Evolutionary conservation across 2,888 invertebrate species (phyloP).

Genomic region (Gymnoscelis rufifasciata): DNA sequence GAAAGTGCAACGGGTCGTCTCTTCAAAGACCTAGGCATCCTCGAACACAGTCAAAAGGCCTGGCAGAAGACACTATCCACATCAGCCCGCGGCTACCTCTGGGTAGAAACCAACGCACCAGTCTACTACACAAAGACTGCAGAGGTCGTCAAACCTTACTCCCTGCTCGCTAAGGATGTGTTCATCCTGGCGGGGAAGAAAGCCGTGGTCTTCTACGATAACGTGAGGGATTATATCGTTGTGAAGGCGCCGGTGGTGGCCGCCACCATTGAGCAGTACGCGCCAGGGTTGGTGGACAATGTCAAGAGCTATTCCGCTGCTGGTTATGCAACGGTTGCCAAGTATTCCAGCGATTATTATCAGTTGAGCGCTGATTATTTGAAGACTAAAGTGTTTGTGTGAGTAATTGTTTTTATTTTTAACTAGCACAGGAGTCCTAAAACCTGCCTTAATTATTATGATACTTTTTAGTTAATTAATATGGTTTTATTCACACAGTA

Average conservation of each 20-base stretch:
- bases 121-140: slow-evolving; percentile 80
- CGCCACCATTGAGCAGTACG: slow-evolving; percentile 81
- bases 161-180: slow-evolving; percentile 79
- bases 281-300: slow-evolving; percentile 84
- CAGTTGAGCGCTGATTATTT: slow-evolving; percentile 80
- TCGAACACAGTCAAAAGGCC: slow-evolving; percentile 81
- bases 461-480: too few species aligned
- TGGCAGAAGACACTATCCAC: slow-evolving; percentile 81
- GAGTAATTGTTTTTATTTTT: slow-evolving; percentile 61
- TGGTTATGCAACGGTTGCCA: slow-evolving; percentile 65
- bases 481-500: too few species aligned
- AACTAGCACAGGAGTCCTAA: too few species aligned
- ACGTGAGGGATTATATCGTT: slow-evolving; percentile 68
- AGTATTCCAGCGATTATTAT: slow-evolving; percentile 72
- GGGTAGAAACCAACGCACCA: slow-evolving; percentile 84
- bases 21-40: slow-evolving; percentile 81
- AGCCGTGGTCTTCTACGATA: slow-evolving; percentile 64
- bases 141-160: slow-evolving; percentile 80
- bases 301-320: slow-evolving; percentile 72
- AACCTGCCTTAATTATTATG: too few species aligned
- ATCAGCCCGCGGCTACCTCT: slow-evolving; percentile 81
- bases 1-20: slow-evolving; percentile 83
- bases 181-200: slow-evolving; percentile 76
- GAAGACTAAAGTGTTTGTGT: slow-evolving; percentile 88
- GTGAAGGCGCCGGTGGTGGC: slow-evolving; percentile 71